Conservation (phyloP, 2,888 invertebrate genomes). For the Acrobasis repandana region DNA sequence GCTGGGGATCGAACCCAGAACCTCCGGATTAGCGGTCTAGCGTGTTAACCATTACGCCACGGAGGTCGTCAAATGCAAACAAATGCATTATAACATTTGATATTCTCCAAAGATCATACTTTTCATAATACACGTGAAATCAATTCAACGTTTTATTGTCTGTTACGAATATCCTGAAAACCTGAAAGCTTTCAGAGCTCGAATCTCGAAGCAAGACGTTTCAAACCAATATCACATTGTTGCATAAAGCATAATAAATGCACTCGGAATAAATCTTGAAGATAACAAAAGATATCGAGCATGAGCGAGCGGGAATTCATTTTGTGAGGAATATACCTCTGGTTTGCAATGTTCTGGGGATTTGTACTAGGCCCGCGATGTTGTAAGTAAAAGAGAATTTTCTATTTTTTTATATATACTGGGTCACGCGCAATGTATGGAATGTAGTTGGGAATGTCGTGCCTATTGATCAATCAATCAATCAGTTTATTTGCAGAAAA, state of each 20-base stretch:
- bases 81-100: neutral
- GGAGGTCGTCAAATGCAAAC: no score
- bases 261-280: neutral
- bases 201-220: constrained; percentile 5
- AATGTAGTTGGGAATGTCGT: no score
- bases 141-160: neutral
- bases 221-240: constrained; percentile 12
- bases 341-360: neutral
- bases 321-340: neutral
- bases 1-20: no score
- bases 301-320: neutral
- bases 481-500: no score
- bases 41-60: no score
- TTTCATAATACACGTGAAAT: neutral
- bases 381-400: neutral
- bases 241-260: constrained; percentile 14
- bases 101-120: neutral
- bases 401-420: no score
- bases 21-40: no score
- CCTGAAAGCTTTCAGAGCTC: neutral
- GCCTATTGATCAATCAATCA: no score
- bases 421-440: no score
- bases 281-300: constrained; percentile 15
- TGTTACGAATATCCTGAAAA: neutral
- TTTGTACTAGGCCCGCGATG: neutral